These are phyloP conservation scores for Helicoverpa assulta DNA, from an alignment of 2,888 invertebrate species.

Conservation along the genomic window DNA sequence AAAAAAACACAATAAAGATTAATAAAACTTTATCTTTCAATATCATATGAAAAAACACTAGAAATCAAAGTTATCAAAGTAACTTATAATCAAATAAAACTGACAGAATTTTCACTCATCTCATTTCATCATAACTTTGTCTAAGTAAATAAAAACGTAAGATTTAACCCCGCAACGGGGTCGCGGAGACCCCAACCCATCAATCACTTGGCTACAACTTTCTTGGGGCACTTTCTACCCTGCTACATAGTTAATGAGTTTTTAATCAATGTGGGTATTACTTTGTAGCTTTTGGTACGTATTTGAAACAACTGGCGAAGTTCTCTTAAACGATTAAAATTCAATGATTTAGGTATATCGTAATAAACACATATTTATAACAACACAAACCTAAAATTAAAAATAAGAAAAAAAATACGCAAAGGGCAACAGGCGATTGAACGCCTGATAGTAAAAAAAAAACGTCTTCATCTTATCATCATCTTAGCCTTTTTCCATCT, in stretches of 20 bases:
- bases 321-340: constrained; percentile 3
- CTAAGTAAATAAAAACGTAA: constrained; percentile 43
- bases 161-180: constrained; percentile 24
- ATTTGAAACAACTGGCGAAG: neutral
- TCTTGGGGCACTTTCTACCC: constrained; percentile 28
- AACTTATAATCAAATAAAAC: constrained; percentile 11
- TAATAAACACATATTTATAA: too few species aligned
- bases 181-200: constrained; percentile 27
- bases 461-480: too few species aligned
- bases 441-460: too few species aligned
- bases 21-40: neutral
- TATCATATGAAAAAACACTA: neutral
- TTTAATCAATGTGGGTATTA: constrained; percentile 27
- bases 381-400: too few species aligned
- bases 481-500: too few species aligned
- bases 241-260: constrained; percentile 29
- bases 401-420: too few species aligned
- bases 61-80: neutral
- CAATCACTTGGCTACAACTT: constrained; percentile 47
- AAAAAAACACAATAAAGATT: neutral
- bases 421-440: too few species aligned
- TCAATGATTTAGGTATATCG: too few species aligned
- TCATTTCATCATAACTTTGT: constrained; percentile 19
- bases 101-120: constrained; percentile 9
- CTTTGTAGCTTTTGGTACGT: neutral